phyloP scores from a whole-genome alignment of 2,797 vertebrate genomes.

The Aythya fuligula region DNA sequence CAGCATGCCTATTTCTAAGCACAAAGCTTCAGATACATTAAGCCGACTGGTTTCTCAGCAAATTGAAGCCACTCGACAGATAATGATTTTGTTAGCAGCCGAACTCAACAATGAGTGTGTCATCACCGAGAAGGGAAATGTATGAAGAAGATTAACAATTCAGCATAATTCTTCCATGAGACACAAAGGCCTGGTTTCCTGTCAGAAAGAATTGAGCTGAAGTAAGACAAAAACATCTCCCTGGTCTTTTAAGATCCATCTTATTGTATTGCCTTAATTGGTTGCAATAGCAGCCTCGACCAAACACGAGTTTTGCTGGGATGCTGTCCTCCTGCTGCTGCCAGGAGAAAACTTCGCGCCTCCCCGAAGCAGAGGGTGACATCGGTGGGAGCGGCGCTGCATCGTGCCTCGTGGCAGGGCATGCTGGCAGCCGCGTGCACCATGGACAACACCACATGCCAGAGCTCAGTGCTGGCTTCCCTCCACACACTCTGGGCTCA shows the following conservation, averaged over 20 bases:
- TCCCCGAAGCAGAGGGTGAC: not conserved
- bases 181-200: conserved; percentile 26
- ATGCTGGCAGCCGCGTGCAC: not conserved
- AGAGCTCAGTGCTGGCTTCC: not conserved
- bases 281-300: not conserved
- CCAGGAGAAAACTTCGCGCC: not conserved
- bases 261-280: conserved; percentile 14
- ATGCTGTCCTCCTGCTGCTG: not conserved
- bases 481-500: rapidly evolving
- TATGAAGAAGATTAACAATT: conserved; percentile 43
- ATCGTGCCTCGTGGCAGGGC: rapidly evolving
- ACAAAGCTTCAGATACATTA: not conserved
- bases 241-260: not conserved
- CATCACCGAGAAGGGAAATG: conserved; percentile 19
- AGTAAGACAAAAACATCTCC: conserved; percentile 42
- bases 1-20: not conserved
- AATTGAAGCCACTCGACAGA: conserved; percentile 12
- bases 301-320: not conserved
- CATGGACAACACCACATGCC: rapidly evolving
- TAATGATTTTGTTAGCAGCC: conserved; percentile 53
- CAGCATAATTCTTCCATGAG: conserved; percentile 28
- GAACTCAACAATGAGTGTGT: not conserved
- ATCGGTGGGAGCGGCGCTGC: not conserved
- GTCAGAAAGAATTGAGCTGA: conserved; percentile 25
- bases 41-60: not conserved